phyloP scores from a whole-genome alignment of 2,113 vertebrate species.

The Coryphaenoides rupestris region DNA sequence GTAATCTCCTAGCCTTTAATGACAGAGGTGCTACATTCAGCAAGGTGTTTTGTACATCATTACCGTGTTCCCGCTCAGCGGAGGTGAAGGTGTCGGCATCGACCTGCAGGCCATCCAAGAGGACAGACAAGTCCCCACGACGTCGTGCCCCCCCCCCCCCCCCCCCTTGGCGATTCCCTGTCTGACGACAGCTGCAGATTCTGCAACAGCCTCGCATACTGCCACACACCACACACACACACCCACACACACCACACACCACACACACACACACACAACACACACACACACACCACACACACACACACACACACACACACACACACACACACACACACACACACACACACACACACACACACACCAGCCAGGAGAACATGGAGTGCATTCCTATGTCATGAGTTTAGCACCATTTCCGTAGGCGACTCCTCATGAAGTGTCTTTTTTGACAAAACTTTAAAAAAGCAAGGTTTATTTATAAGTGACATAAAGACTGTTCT shows the following conservation, averaged over 20 bases:
- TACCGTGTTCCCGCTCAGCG: constrained; percentile 57
- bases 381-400: no score
- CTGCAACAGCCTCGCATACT: constrained; percentile 90
- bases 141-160: no score
- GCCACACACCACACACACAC: no score
- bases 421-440: no score
- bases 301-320: constrained; percentile 1
- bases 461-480: no score
- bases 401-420: no score
- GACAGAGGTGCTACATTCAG: no score
- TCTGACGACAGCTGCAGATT: constrained; percentile 84
- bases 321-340: not conserved
- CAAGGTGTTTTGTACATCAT: constrained; percentile 52
- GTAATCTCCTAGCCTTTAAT: no score
- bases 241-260: no score
- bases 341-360: not conserved
- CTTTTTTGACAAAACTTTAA: no score
- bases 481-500: no score
- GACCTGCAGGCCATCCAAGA: constrained; percentile 88
- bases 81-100: constrained; percentile 74
- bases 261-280: not conserved
- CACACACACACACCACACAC: not conserved
- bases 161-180: constrained; percentile 77
- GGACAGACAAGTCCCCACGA: constrained; percentile 87
- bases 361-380: no score